These are phyloP conservation scores for Scaptomyza reducta DNA, from an alignment of 2,888 invertebrate genomes.

Conservation along the genomic window DNA sequence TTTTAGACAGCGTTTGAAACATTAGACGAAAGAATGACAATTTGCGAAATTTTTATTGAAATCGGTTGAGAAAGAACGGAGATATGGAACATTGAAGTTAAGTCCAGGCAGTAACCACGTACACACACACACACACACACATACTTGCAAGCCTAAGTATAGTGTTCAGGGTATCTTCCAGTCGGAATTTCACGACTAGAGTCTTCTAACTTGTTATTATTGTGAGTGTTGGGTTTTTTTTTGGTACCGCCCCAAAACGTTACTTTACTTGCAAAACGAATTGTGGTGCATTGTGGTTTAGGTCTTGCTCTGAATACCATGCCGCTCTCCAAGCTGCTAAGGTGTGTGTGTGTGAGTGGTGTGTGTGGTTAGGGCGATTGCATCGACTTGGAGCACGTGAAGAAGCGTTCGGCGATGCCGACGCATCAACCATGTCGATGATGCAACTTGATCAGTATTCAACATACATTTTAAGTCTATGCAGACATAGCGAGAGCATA, in stretches of 20 bases:
- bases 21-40: too few relatives aligned
- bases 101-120: too few relatives aligned
- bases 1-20: too few relatives aligned
- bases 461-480: constrained; percentile 7
- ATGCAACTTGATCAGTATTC: constrained; percentile 55
- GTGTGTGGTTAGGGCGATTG: constrained; percentile 36
- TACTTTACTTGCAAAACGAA: constrained; percentile 25
- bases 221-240: too few relatives aligned
- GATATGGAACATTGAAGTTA: too few relatives aligned
- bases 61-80: too few relatives aligned
- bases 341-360: constrained; percentile 2
- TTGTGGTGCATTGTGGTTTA: constrained; percentile 42
- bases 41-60: too few relatives aligned
- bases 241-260: constrained; percentile 20
- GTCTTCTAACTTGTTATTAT: too few relatives aligned
- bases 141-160: too few relatives aligned
- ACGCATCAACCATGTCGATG: constrained; percentile 61
- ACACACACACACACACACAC: too few relatives aligned
- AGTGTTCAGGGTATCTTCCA: too few relatives aligned
- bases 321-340: constrained; percentile 15
- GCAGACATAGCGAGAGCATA: constrained; percentile 2
- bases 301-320: constrained; percentile 82
- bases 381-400: constrained; percentile 32
- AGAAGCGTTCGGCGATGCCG: constrained; percentile 35
- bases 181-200: too few relatives aligned